Evolutionary conservation across 2,888 invertebrate species (phyloP).

Genomic region (Dione vanillae): DNA sequence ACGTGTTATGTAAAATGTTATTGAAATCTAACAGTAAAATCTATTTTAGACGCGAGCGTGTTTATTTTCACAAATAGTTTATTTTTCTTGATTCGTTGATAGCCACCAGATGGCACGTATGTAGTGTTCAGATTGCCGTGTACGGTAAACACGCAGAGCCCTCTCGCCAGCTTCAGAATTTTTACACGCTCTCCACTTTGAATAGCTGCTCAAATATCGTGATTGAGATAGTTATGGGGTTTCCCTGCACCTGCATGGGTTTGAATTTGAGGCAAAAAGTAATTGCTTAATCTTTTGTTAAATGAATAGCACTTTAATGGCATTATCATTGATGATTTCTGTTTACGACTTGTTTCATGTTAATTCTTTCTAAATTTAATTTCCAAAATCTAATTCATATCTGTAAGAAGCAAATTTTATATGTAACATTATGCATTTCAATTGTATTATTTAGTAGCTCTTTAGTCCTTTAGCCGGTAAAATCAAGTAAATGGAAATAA

Average conservation of each 20-base stretch:
- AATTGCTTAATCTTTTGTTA: conserved; percentile 36
- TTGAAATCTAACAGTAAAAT: conserved; percentile 65
- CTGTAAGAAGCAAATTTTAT: too few species aligned
- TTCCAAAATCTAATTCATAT: too few species aligned
- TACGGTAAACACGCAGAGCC: conserved; percentile 66
- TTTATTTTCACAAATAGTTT: conserved; percentile 78
- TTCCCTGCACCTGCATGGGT: conserved; percentile 51
- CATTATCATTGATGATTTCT: not conserved
- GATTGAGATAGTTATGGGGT: conserved; percentile 64
- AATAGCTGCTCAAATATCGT: conserved; percentile 64
- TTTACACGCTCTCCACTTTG: conserved; percentile 67
- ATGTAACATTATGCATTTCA: too few species aligned
- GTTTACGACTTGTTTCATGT: not conserved
- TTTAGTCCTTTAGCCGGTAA: too few species aligned
- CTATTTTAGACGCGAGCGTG: conserved; percentile 71
- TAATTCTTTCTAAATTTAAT: not conserved
- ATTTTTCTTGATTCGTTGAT: conserved; percentile 78
- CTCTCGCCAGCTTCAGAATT: conserved; percentile 70
- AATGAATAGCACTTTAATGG: conserved; percentile 18
- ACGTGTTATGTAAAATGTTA: conserved; percentile 51
- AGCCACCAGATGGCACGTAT: conserved; percentile 79
- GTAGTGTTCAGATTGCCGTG: conserved; percentile 62
- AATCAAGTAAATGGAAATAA: too few species aligned
- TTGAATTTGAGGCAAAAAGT: conserved; percentile 44
- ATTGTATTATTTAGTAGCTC: too few species aligned